A percentile compares a stretch with the other conserved stretches of the same genome.
Evolutionary conservation across 2,797 vertebrate genomes (phyloP).

Genomic region (Thamnophis elegans): DNA sequence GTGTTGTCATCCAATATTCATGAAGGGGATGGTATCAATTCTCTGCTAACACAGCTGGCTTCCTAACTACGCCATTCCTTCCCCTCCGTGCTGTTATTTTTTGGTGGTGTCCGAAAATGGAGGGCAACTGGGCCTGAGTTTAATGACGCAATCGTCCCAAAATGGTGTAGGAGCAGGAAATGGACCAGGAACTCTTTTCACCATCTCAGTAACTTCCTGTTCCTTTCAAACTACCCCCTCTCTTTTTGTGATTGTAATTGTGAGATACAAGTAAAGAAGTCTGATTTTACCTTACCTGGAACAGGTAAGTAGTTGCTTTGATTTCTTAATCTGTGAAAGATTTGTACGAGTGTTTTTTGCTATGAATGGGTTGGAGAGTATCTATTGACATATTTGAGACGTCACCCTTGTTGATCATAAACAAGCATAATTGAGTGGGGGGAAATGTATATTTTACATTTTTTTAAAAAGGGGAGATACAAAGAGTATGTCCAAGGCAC

Average conservation of each 20-base stretch:
- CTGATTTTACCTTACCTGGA: background rate
- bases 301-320: background rate
- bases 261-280: background rate
- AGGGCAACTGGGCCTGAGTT: background rate
- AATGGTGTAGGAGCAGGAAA: background rate
- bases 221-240: background rate
- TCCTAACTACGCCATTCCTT: slow-evolving; percentile 31
- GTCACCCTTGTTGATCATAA: background rate
- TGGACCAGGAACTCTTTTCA: accelerated
- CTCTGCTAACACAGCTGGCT: slow-evolving; percentile 37
- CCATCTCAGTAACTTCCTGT: background rate
- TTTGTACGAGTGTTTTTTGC: background rate
- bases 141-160: background rate
- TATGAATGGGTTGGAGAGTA: background rate
- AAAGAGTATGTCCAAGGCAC: background rate
- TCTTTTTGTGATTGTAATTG: background rate
- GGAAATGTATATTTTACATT: background rate
- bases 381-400: background rate
- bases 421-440: background rate
- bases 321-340: background rate
- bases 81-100: background rate
- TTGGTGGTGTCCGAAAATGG: background rate
- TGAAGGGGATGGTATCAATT: slow-evolving; percentile 74
- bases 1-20: slow-evolving; percentile 89
- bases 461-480: too few species aligned